Conservation (phyloP, 2,888 invertebrate species). For the Nycteola revayana region DNA sequence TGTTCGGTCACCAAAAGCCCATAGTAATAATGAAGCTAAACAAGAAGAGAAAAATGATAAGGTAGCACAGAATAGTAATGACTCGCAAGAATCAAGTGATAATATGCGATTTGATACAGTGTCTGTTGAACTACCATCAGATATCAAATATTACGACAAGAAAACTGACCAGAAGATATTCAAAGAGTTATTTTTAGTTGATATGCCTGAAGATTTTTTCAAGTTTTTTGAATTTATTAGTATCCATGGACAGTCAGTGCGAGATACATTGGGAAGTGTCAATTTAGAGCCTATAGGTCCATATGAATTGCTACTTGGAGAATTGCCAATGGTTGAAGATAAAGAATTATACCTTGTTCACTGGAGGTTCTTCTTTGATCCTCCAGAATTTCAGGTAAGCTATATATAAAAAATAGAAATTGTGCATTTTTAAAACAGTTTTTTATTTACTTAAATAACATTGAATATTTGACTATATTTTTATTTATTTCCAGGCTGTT, state of each 20-base stretch:
- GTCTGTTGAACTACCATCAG: conserved; percentile 40
- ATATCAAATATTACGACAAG: conserved; percentile 60
- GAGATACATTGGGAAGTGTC: conserved; percentile 84
- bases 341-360: conserved; percentile 87
- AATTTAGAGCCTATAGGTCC: conserved; percentile 92
- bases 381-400: conserved; percentile 94
- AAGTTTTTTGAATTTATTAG: conserved; percentile 90
- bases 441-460: too few relatives aligned
- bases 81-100: background rate
- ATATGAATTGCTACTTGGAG: conserved; percentile 89
- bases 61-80: too few relatives aligned
- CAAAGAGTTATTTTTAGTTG: conserved; percentile 88
- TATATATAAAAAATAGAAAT: background rate
- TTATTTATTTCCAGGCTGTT: conserved; percentile 80
- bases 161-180: conserved; percentile 81
- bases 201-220: conserved; percentile 96
- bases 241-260: conserved; percentile 69
- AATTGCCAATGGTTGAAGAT: conserved; percentile 78
- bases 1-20: conserved; percentile 4
- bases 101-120: background rate
- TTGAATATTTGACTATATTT: too few relatives aligned
- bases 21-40: background rate
- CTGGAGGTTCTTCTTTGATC: conserved; percentile 96
- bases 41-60: conserved; percentile 2
- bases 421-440: too few relatives aligned